Percentiles rank a stretch among this genome's conserved stretches.
Conservation (phyloP, 2,797 vertebrate genomes). For the Lophius americanus region DNA sequence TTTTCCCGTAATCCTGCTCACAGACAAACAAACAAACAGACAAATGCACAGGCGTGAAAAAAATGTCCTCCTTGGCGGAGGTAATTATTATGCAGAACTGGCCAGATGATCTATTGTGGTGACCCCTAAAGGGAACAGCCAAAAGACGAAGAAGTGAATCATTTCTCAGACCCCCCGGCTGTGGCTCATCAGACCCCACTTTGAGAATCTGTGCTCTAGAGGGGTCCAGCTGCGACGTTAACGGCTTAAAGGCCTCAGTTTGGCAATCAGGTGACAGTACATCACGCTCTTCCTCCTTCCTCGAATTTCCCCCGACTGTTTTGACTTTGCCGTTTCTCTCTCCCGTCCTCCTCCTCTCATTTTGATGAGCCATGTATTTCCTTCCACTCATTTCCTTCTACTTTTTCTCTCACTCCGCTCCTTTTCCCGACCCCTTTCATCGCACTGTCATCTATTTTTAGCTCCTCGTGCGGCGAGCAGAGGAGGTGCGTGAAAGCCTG, state of each 20-base stretch:
- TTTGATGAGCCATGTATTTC: slow-evolving; percentile 32
- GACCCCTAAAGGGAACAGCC: too few relatives aligned
- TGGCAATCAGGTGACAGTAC: slow-evolving; percentile 20
- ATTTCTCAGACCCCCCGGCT: too few relatives aligned
- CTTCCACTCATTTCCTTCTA: slow-evolving; percentile 48
- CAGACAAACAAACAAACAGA: too few relatives aligned
- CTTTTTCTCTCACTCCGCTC: slow-evolving; percentile 32
- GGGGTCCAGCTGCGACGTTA: slow-evolving; percentile 22
- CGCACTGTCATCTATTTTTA: slow-evolving; percentile 79
- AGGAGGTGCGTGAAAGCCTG: slow-evolving; percentile 76
- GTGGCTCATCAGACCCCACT: background rate
- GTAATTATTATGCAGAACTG: too few relatives aligned
- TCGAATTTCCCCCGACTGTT: slow-evolving; percentile 13
- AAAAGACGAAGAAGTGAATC: too few relatives aligned
- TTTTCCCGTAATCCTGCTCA: too few relatives aligned
- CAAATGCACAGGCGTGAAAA: too few relatives aligned
- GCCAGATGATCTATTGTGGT: too few relatives aligned
- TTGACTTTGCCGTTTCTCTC: slow-evolving; percentile 17
- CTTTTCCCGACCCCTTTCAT: slow-evolving; percentile 61
- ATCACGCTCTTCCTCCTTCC: slow-evolving; percentile 1
- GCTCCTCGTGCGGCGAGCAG: slow-evolving; percentile 75
- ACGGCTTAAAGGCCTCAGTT: slow-evolving; percentile 28
- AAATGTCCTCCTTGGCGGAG: too few relatives aligned
- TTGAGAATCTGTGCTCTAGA: slow-evolving; percentile 18
- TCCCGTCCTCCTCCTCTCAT: slow-evolving; percentile 21